Base-by-base conservation (phyloP, 1,140 invertebrate species). In the Lepidurus apus region DNA sequence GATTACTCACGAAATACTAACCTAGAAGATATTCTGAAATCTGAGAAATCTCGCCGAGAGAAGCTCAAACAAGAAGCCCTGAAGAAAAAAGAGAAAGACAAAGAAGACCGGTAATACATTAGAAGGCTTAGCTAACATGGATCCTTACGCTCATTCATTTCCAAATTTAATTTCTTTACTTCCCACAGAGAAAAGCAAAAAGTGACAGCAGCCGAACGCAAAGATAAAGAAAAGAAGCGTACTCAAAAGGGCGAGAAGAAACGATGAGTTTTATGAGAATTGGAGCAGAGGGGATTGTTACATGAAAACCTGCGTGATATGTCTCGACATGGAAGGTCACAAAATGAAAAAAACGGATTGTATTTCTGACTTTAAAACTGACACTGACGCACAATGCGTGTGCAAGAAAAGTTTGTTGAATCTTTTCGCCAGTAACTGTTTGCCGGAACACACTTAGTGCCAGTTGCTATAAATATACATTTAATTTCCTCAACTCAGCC, bases 61-160 rank as follows among this genome's bases (percentile, higher is more conserved):
- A 90, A 91, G 82, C 90, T 92, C 4, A 91, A 92, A 81, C 83
- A 89, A 17, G 93, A 95, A 42, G 91, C 91, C 82, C 90, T 91
- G 79, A 91, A 90, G 80, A 95, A 95, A 81, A 94, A 94, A 82
- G 93, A 94, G 82, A 94, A 93, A 83, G 93, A 95, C 81, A 94
- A 93, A 86, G 93, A 95, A 82, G 93, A 95, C 83, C 89, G 93
- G 92, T 93, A 84, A 81, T 65, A 21, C 17, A 65, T 65, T 74
- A 24, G 75, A 45, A 17, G 17, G 77, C 74, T 34, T 76, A 43
- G 45, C 44, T 34, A 8, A 21, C 34, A 73, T 65, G 21, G 34
- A 45, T 47, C 13, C 45, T 17, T 47, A 11, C 10, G 7, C 0
- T 42, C 74, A 10, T 77, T 73, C 34, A 75, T 74, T 73, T 21